A percentile compares a stretch with the other conserved stretches of the same genome.
Evolutionary conservation across 2,888 invertebrate genomes (phyloP).

Genomic region (Oasisia sp.): DNA sequence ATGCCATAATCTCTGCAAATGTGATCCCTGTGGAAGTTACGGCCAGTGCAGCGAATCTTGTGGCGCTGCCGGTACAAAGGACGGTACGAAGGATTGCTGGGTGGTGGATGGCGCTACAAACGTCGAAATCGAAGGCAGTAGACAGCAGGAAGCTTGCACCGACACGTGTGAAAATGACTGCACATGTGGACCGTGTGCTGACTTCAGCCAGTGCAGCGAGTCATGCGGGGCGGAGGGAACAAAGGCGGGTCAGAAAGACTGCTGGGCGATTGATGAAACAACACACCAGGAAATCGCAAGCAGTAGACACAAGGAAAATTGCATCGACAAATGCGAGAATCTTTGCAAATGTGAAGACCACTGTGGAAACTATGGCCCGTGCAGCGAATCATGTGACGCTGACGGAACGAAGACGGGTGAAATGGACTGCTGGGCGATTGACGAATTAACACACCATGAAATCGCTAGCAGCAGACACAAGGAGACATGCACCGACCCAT

Average conservation of each 20-base stretch:
- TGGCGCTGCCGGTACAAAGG: background rate
- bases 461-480: background rate
- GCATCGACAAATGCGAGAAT: too few relatives aligned
- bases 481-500: background rate
- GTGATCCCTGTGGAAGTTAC: background rate
- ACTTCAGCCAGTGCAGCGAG: background rate
- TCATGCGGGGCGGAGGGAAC: background rate
- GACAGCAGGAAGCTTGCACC: background rate
- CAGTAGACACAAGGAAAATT: too few relatives aligned
- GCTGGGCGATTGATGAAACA: too few relatives aligned
- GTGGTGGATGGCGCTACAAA: background rate
- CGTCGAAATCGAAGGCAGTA: background rate
- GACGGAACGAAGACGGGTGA: background rate
- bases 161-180: background rate
- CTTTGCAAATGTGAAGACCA: background rate
- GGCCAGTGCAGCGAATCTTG: background rate
- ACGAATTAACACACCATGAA: background rate
- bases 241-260: too few relatives aligned
- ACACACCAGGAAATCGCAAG: too few relatives aligned
- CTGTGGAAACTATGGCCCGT: background rate
- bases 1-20: too few relatives aligned
- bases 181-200: background rate
- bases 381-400: background rate
- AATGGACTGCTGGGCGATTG: background rate
- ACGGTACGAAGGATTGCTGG: background rate